phyloP scores from a whole-genome alignment of 2,888 invertebrate genomes.

The Aleiodes alternator region DNA sequence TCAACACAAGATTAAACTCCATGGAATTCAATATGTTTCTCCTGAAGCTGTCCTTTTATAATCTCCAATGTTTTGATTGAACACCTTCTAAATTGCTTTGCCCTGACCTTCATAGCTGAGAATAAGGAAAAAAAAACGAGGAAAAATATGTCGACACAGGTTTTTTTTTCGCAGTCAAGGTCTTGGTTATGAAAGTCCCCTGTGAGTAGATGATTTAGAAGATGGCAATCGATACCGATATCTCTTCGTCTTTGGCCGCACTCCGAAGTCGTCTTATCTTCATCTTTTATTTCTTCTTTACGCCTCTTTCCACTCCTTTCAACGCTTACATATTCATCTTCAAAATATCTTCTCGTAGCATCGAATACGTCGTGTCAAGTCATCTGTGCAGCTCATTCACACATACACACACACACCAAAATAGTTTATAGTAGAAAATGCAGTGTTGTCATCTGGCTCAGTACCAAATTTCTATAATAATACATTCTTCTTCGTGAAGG shows the following conservation, averaged over 20 bases:
- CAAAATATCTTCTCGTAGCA: conserved; percentile 14
- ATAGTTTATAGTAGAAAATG: conserved; percentile 1
- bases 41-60: too few relatives aligned
- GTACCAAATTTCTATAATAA: conserved; percentile 47
- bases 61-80: too few relatives aligned
- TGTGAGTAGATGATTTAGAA: conserved; percentile 26
- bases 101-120: too few relatives aligned
- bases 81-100: too few relatives aligned
- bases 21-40: too few relatives aligned
- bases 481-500: conserved; percentile 19
- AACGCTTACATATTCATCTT: conserved; percentile 11
- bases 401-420: not conserved
- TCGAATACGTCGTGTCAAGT: too few relatives aligned
- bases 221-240: conserved; percentile 35
- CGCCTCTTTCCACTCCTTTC: conserved; percentile 1
- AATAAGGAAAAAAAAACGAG: too few relatives aligned
- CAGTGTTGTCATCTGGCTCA: conserved; percentile 42
- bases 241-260: conserved; percentile 33
- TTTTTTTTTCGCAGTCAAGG: too few relatives aligned
- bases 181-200: conserved; percentile 3
- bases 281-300: conserved; percentile 4
- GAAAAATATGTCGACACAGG: too few relatives aligned
- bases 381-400: conserved; percentile 22
- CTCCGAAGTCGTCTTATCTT: conserved; percentile 32
- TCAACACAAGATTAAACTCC: too few relatives aligned